phyloP scores from a whole-genome alignment of 2,888 invertebrate species.

The Spatulosminthurus flaviceps region DNA sequence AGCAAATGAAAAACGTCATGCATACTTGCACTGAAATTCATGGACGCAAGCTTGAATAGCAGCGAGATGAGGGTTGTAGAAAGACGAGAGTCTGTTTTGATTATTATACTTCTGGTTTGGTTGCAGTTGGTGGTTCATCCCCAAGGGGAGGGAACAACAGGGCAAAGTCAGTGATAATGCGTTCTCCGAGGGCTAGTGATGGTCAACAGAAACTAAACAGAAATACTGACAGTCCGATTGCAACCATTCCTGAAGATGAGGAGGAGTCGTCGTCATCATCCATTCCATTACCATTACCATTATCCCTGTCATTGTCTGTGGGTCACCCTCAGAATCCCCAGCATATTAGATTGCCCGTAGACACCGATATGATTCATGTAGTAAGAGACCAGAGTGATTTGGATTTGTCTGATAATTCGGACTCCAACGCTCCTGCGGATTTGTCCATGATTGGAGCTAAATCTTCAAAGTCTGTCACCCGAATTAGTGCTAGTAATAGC shows the following conservation, averaged over 20 bases:
- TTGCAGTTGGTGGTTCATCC: conserved; percentile 50
- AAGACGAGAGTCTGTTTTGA: conserved; percentile 23
- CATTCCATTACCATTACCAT: conserved; percentile 48
- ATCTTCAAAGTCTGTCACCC: neutral
- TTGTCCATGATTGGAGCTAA: conserved; percentile 45
- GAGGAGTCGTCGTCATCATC: conserved; percentile 46
- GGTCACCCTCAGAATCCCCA: conserved; percentile 25
- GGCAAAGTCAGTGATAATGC: conserved; percentile 50
- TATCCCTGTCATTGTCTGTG: conserved; percentile 46
- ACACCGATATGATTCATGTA: conserved; percentile 33
- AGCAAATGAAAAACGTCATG: neutral
- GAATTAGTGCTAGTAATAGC: neutral
- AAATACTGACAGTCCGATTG: conserved; percentile 45
- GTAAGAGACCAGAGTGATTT: conserved; percentile 21
- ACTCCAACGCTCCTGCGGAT: conserved; percentile 46
- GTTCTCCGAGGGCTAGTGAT: conserved; percentile 50
- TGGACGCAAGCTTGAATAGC: neutral
- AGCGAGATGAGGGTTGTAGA: neutral
- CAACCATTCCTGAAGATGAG: conserved; percentile 48
- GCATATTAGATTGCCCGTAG: conserved; percentile 18
- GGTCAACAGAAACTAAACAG: conserved; percentile 38
- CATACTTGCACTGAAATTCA: neutral
- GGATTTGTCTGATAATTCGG: conserved; percentile 37
- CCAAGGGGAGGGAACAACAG: conserved; percentile 43
- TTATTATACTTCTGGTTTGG: conserved; percentile 45